Evolutionary conservation across 1,140 invertebrate genomes (phyloP).

Genomic region (Drosophila subobscura): DNA sequence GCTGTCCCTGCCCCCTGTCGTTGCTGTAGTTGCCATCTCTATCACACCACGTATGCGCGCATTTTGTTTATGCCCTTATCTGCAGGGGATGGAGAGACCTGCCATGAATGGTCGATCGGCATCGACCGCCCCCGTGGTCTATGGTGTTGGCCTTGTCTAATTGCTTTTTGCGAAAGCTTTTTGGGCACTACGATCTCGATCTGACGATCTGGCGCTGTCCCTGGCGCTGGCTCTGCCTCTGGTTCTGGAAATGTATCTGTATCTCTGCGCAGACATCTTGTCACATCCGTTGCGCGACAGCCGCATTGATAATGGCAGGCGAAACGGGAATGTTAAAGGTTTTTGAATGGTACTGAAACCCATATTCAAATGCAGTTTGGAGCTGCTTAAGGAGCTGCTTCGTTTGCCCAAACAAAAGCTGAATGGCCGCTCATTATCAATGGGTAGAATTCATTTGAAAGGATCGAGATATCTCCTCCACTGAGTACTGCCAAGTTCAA

Average conservation of each 20-base stretch:
- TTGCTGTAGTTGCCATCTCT: too few relatives aligned
- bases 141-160: constrained; percentile 9
- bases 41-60: constrained; percentile 2
- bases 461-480: too few relatives aligned
- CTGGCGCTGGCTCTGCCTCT: not conserved
- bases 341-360: not conserved
- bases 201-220: too few relatives aligned
- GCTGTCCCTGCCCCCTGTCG: constrained; percentile 14
- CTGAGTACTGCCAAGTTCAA: too few relatives aligned
- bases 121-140: constrained; percentile 22
- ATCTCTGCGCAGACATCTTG: constrained; percentile 33
- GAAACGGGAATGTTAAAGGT: constrained; percentile 15
- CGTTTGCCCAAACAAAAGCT: too few relatives aligned
- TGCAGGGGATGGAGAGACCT: not conserved
- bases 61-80: constrained; percentile 35
- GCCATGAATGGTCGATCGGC: too few relatives aligned
- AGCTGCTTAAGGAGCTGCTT: too few relatives aligned
- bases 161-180: not conserved
- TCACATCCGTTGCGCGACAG: constrained; percentile 4
- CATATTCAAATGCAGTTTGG: too few relatives aligned
- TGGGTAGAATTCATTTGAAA: too few relatives aligned
- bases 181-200: too few relatives aligned
- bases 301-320: constrained; percentile 22
- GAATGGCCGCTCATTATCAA: too few relatives aligned
- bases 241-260: not conserved